phyloP scores from a whole-genome alignment of 2,797 vertebrate genomes.

The Lepilemur ruficaudatus region DNA sequence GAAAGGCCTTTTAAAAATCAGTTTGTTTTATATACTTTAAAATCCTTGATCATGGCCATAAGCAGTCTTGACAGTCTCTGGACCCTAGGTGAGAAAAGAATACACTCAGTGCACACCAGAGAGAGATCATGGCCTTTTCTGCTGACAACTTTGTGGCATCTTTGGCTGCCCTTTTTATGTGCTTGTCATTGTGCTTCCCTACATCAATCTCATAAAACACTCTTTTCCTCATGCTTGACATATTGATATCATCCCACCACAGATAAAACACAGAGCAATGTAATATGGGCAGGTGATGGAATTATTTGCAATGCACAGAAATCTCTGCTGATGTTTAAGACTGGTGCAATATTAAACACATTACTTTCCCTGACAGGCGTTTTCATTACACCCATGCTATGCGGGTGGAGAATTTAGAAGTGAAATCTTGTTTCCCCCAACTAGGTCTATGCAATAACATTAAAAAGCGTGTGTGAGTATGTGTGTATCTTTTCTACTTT shows the following conservation, averaged over 20 bases:
- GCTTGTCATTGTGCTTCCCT: slow-evolving; percentile 81
- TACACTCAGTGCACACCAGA: slow-evolving; percentile 65
- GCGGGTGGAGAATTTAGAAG: slow-evolving; percentile 81
- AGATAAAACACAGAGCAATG: slow-evolving; percentile 84
- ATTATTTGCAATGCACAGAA: slow-evolving; percentile 85
- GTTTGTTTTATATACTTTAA: slow-evolving; percentile 40
- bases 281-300: slow-evolving; percentile 84
- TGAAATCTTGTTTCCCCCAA: slow-evolving; percentile 81
- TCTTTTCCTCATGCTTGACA: slow-evolving; percentile 82
- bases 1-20: neutral
- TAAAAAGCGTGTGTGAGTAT: neutral
- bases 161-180: slow-evolving; percentile 80
- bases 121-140: slow-evolving; percentile 70
- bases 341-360: slow-evolving; percentile 86
- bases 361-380: slow-evolving; percentile 87
- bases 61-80: slow-evolving; percentile 30
- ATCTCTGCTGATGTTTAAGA: slow-evolving; percentile 86
- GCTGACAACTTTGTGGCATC: slow-evolving; percentile 74
- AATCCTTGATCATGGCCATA: slow-evolving; percentile 65
- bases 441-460: slow-evolving; percentile 77
- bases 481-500: neutral
- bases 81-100: slow-evolving; percentile 62
- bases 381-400: slow-evolving; percentile 83
- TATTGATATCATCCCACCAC: slow-evolving; percentile 84
- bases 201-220: slow-evolving; percentile 84